Evolutionary conservation across 2,113 vertebrate species (phyloP), one percentile per base, ranked within the genome.

Genomic region (Rutilus rutilus): DNA sequence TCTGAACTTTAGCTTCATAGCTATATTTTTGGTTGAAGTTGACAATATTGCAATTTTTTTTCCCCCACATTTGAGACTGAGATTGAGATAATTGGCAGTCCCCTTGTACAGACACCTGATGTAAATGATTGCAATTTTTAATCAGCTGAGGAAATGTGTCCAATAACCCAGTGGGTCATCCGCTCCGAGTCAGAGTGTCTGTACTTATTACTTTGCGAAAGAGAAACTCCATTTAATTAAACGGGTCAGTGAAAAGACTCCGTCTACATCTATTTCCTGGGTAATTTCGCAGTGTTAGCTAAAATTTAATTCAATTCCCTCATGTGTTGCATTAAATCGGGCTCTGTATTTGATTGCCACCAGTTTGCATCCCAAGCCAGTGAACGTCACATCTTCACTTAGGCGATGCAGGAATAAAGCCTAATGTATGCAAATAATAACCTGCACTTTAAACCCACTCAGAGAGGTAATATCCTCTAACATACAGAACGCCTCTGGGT

Each of bases 391-490:
- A 60, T 89, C 84, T 82, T 42, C 80, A 82, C 57, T 64, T 82
- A 88, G 82, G 65, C 86, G 75, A 75, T 5, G 75, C 88, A 76
- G 84, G 80, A 89, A 87, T 88, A 81, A 62, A 67, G 85, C 88
- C 89, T 92, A 92, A 93, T 92, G 89, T 92, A 92, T 94, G 92
- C 92, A 94, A 92, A 94, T 93, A 92, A 90, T 90, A 92, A 89
- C 90, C 91, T 93, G 90, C 91, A 92, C 91, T 89, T 90, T 87
- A 89, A 91, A 90, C 90, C 90, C 88, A 89, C 87, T 90, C 89
- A 89, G 90, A 88, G 85, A 85, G 92, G 91, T 93, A 93, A 93
- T 93, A 90, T 83, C 82, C 84, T 92, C 91, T 91, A 92, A 93
- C 91, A 90, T 90, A 87, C 87, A 89, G 91, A 93, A 89, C 86